These are phyloP conservation scores for Liasis olivaceus DNA, from an alignment of 2,797 vertebrate species.

Conservation along the genomic window DNA sequence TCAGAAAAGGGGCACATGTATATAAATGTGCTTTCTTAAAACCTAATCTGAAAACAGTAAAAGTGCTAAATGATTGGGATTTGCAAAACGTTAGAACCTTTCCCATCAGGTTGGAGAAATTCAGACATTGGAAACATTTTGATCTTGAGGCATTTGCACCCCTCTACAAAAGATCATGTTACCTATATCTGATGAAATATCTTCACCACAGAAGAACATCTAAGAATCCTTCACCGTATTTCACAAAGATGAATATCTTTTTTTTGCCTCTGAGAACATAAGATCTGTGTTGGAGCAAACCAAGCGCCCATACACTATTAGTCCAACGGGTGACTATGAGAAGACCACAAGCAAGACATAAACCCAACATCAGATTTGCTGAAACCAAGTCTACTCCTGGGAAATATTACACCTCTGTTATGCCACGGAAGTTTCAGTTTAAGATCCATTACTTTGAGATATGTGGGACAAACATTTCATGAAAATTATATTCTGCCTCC, in stretches of 20 bases:
- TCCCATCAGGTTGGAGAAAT: constrained; percentile 45
- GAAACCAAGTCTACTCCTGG: background rate
- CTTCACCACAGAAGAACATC: constrained; percentile 48
- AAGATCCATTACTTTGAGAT: constrained; percentile 4
- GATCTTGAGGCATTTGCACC: too few relatives aligned
- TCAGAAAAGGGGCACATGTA: too few relatives aligned
- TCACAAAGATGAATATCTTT: constrained; percentile 18
- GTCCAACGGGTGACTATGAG: too few relatives aligned
- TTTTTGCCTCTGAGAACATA: background rate
- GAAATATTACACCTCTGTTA: constrained; percentile 21
- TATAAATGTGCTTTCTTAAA: background rate
- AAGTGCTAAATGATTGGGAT: constrained; percentile 40
- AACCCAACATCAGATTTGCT: constrained; percentile 34
- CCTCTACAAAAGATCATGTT: constrained; percentile 33
- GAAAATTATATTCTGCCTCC: too few relatives aligned
- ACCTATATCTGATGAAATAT: constrained; percentile 49
- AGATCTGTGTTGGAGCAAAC: too few relatives aligned
- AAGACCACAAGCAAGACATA: background rate
- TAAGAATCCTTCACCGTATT: constrained; percentile 54
- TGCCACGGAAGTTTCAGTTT: constrained; percentile 39
- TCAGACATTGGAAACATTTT: constrained; percentile 25
- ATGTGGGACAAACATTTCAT: background rate
- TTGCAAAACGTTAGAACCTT: constrained; percentile 22
- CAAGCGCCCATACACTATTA: too few relatives aligned
- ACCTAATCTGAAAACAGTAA: too few relatives aligned